Evolutionary conservation across 2,888 invertebrate species (phyloP).

Genomic region (Steinernema scapterisci): DNA sequence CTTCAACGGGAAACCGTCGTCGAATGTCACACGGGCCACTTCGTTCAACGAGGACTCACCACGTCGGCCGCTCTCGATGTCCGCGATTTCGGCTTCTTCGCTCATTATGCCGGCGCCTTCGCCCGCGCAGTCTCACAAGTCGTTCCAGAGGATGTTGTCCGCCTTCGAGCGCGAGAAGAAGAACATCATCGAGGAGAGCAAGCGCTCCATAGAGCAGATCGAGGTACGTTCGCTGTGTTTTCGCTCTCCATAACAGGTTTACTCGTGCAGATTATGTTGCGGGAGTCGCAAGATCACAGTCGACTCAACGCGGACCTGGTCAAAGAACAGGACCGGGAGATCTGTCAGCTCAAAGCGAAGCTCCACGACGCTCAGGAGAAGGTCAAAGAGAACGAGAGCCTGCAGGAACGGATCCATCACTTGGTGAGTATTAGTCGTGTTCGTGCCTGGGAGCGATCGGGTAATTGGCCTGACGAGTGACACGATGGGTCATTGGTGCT

Average conservation of each 20-base stretch:
- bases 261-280: not conserved
- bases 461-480: not conserved
- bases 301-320: conserved; percentile 14
- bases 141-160: conserved; percentile 22
- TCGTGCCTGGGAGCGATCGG: not conserved
- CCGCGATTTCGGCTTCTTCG: not conserved
- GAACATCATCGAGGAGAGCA: conserved; percentile 29
- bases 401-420: conserved; percentile 27
- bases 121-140: not conserved
- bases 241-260: not conserved
- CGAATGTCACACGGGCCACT: conserved; percentile 12
- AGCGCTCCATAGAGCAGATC: conserved; percentile 26
- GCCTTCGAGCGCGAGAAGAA: conserved; percentile 30
- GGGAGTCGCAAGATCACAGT: conserved; percentile 14
- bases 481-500: not conserved
- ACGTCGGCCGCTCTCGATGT: conserved; percentile 15
- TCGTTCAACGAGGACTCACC: conserved; percentile 14
- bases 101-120: not conserved
- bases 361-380: conserved; percentile 25
- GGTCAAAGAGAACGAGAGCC: conserved; percentile 27
- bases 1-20: conserved; percentile 28
- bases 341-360: conserved; percentile 22
- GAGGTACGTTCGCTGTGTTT: not conserved
- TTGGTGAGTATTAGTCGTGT: not conserved
- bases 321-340: conserved; percentile 17